Percentiles rank a stretch among this genome's conserved stretches.
These are phyloP conservation scores for Taurulus bubalis DNA, from an alignment of 2,113 vertebrate species.

Conservation along the genomic window DNA sequence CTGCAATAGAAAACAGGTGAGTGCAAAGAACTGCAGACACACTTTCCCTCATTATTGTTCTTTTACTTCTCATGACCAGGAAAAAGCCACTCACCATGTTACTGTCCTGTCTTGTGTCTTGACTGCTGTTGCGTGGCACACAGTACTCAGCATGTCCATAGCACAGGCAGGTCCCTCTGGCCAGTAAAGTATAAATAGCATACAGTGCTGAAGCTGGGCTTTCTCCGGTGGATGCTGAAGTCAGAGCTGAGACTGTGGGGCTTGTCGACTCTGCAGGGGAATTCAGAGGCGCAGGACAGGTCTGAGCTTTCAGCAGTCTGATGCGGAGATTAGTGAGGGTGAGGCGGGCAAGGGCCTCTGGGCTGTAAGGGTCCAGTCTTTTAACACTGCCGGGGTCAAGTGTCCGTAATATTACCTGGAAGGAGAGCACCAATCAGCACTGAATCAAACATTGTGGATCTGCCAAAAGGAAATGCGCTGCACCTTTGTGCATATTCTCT, in stretches of 20 bases:
- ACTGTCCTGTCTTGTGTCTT: slow-evolving; percentile 31
- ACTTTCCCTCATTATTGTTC: background rate
- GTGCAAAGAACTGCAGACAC: background rate
- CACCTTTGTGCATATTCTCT: slow-evolving; percentile 39
- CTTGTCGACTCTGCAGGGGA: background rate
- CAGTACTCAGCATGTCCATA: slow-evolving; percentile 91
- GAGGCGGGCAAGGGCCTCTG: slow-evolving; percentile 83
- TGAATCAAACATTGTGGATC: background rate
- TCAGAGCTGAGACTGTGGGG: slow-evolving; percentile 9
- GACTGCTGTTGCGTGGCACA: slow-evolving; percentile 69
- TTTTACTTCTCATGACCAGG: slow-evolving; percentile 13
- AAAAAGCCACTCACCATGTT: slow-evolving; percentile 64
- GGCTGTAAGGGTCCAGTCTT: slow-evolving; percentile 87
- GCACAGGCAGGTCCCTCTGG: slow-evolving; percentile 90
- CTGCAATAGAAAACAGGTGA: slow-evolving; percentile 3
- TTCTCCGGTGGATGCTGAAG: slow-evolving; percentile 55
- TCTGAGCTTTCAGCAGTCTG: slow-evolving; percentile 86
- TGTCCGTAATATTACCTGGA: slow-evolving; percentile 88
- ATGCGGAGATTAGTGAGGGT: slow-evolving; percentile 90
- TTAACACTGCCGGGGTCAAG: slow-evolving; percentile 79
- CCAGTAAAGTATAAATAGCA: slow-evolving; percentile 88
- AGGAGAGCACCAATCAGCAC: slow-evolving; percentile 10
- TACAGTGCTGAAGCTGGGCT: slow-evolving; percentile 82
- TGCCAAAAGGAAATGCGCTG: background rate
- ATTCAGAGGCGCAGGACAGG: slow-evolving; percentile 70